Conservation (phyloP, 2,888 invertebrate genomes). For the Ormyrus rosae region DNA sequence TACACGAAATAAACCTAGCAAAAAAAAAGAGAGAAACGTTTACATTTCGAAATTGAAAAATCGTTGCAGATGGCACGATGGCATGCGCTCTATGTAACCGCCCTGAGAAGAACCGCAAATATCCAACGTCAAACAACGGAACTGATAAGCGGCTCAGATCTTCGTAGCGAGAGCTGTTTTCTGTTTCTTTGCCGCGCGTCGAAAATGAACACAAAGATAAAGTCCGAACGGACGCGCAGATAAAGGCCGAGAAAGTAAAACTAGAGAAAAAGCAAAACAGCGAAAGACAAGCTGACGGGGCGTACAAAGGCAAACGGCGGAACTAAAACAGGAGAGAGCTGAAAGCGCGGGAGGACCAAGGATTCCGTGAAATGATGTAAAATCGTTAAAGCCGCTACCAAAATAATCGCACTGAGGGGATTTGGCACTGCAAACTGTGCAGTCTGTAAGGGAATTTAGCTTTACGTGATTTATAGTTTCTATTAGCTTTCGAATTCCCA, state of each 20-base stretch:
- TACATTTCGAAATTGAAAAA: slow-evolving; percentile 3
- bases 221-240: slow-evolving; percentile 30
- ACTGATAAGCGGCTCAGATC: slow-evolving; percentile 15
- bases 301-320: slow-evolving; percentile 13
- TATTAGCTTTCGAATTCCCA: too few species aligned
- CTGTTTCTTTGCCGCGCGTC: slow-evolving; percentile 18
- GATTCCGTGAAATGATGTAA: slow-evolving; percentile 45
- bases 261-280: slow-evolving; percentile 3
- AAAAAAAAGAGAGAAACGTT: background rate
- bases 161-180: background rate
- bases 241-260: slow-evolving; percentile 27
- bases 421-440: background rate
- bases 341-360: slow-evolving; percentile 32
- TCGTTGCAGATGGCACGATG: background rate
- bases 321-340: slow-evolving; percentile 42
- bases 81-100: background rate
- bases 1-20: background rate
- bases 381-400: slow-evolving; percentile 34
- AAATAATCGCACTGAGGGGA: slow-evolving; percentile 35
- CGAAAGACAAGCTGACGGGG: background rate
- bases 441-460: too few species aligned
- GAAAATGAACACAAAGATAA: slow-evolving; percentile 35
- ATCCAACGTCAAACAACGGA: slow-evolving; percentile 27
- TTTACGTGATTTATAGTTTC: too few species aligned
- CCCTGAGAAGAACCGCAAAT: slow-evolving; percentile 12